phyloP scores from a whole-genome alignment of 30 jellyfish, hydroid and myxozoan genomes.

The Aurelia coerulea region DNA sequence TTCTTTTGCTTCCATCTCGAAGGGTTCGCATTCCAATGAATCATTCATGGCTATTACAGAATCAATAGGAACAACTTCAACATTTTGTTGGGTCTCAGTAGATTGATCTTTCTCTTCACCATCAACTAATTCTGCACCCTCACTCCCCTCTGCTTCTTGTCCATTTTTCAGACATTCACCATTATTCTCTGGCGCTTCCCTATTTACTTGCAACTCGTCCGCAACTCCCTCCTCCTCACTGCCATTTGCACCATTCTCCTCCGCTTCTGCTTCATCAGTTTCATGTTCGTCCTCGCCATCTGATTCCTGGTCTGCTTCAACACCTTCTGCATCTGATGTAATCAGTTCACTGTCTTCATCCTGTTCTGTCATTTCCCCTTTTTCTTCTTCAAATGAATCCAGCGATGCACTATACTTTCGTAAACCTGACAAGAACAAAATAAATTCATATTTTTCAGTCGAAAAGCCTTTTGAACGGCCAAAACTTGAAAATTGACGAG shows the following conservation, averaged over 20 bases:
- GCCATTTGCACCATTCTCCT: not conserved
- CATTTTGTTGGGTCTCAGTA: not conserved
- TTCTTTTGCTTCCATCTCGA: not conserved
- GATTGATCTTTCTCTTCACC: too few species aligned
- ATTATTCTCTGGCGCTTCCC: not conserved
- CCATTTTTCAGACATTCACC: too few species aligned
- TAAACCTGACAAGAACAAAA: too few species aligned
- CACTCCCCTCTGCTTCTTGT: too few species aligned
- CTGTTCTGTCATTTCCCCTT: not conserved
- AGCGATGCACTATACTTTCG: constrained; percentile 24
- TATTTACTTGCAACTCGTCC: not conserved
- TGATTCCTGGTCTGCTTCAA: not conserved
- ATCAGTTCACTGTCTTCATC: too few species aligned
- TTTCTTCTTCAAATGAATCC: constrained; percentile 43
- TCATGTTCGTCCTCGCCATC: constrained; percentile 40
- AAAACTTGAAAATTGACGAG: too few species aligned
- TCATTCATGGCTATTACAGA: not conserved
- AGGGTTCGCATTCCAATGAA: not conserved
- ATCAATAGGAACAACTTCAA: not conserved
- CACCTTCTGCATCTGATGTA: not conserved
- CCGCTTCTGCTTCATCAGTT: constrained; percentile 15
- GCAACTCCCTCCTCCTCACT: too few species aligned
- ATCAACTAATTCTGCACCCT: too few species aligned
- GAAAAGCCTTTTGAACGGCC: too few species aligned
- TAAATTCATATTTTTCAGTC: too few species aligned